phyloP scores from a whole-genome alignment of 2,113 vertebrate genomes.

The Taurulus bubalis region DNA sequence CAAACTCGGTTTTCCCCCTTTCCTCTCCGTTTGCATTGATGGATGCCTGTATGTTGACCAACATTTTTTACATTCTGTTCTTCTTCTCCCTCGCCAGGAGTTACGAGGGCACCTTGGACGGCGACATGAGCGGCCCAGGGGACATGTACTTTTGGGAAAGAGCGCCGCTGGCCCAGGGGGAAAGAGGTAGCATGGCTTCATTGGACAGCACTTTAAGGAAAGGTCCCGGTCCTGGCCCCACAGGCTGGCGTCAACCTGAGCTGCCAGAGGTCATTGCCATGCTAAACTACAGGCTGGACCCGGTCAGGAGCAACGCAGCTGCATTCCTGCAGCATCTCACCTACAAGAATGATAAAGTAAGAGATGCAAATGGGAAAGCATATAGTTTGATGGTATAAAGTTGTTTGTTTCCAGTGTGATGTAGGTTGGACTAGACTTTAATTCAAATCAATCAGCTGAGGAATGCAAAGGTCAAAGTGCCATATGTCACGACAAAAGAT shows the following conservation, averaged over 20 bases:
- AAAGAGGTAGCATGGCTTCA: slow-evolving; percentile 93
- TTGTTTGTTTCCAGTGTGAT: neutral
- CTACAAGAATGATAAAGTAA: slow-evolving; percentile 94
- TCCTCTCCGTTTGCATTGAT: neutral
- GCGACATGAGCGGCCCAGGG: slow-evolving; percentile 84
- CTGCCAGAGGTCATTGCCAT: slow-evolving; percentile 97
- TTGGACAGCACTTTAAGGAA: slow-evolving; percentile 94
- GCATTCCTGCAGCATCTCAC: slow-evolving; percentile 96
- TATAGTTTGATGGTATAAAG: rapidly evolving
- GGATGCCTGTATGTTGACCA: neutral
- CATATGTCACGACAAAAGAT: neutral
- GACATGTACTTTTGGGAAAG: slow-evolving; percentile 91
- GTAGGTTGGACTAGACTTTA: neutral
- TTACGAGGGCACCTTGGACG: slow-evolving; percentile 93
- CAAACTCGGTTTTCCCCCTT: neutral
- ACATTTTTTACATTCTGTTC: neutral
- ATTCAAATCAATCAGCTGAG: neutral
- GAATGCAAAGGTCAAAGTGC: neutral
- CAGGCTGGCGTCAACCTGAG: slow-evolving; percentile 92
- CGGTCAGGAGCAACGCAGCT: slow-evolving; percentile 94
- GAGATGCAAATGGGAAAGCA: neutral
- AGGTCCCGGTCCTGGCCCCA: slow-evolving; percentile 66
- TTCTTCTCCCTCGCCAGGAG: slow-evolving; percentile 82
- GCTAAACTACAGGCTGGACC: slow-evolving; percentile 94
- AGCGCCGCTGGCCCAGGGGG: slow-evolving; percentile 91